These are phyloP conservation scores for Leucoraja erinaceus DNA, from an alignment of 2,113 vertebrate genomes.

Conservation along the genomic window DNA sequence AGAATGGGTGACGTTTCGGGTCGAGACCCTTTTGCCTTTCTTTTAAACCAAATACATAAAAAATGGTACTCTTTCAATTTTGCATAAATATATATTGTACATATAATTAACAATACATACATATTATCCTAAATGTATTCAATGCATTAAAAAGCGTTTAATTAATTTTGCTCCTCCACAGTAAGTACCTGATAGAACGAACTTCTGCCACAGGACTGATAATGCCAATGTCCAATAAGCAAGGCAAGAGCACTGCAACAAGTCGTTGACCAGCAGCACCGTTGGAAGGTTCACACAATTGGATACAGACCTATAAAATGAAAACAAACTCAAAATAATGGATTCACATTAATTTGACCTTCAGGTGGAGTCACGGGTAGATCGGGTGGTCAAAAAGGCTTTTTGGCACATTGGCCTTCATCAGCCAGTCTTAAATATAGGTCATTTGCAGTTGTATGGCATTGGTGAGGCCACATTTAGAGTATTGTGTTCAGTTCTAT, in stretches of 20 bases:
- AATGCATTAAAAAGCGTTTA: neutral
- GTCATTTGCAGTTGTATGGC: too few relatives aligned
- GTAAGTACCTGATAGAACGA: conserved; percentile 79
- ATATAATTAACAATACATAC: neutral
- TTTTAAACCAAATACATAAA: neutral
- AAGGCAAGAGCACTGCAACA: conserved; percentile 79
- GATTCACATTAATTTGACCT: neutral
- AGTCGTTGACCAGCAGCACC: conserved; percentile 80
- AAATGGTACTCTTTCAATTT: neutral
- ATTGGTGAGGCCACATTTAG: too few relatives aligned
- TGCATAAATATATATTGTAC: neutral
- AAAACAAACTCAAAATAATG: neutral
- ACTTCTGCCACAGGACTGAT: conserved; percentile 88
- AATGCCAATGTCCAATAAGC: conserved; percentile 89
- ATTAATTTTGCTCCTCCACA: neutral
- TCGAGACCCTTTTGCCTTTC: neutral
- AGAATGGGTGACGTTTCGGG: too few relatives aligned
- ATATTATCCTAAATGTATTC: neutral
- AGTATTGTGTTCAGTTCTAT: too few relatives aligned
- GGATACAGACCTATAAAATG: conserved; percentile 76
- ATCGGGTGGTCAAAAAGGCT: too few relatives aligned
- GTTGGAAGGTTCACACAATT: conserved; percentile 85
- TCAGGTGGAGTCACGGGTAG: too few relatives aligned
- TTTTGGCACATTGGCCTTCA: too few relatives aligned
- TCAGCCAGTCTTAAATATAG: too few relatives aligned